A percentile compares a stretch with the other conserved stretches of the same genome.
Evolutionary conservation across 2,797 vertebrate genomes (phyloP).

Genomic region (Tadarida brasiliensis): DNA sequence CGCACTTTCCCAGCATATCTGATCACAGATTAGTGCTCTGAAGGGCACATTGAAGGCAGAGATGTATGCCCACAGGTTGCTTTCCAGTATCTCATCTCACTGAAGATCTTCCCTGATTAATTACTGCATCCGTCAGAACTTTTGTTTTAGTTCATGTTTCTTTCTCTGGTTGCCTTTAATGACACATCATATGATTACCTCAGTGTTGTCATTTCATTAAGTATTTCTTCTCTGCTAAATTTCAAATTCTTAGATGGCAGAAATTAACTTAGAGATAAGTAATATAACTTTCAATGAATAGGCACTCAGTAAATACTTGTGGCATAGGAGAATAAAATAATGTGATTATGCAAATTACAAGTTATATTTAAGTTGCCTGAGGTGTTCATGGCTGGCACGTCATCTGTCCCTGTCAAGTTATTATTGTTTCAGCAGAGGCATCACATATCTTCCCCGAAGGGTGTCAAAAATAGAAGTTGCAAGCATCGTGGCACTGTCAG

Average conservation of each 20-base stretch:
- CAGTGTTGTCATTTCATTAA: not conserved
- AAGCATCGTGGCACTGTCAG: not conserved
- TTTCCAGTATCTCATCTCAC: not conserved
- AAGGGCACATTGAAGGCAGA: not conserved
- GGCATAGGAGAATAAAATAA: not conserved
- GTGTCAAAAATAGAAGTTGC: not conserved
- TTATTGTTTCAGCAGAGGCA: not conserved
- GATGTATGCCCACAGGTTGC: no score
- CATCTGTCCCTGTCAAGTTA: not conserved
- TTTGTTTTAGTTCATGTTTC: not conserved
- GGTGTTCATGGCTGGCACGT: not conserved
- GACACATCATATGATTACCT: not conserved
- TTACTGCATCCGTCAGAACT: not conserved
- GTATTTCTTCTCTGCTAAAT: conserved; percentile 16
- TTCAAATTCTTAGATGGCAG: not conserved
- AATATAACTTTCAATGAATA: not conserved
- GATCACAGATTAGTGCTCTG: not conserved
- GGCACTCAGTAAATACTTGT: not conserved
- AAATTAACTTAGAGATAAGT: not conserved
- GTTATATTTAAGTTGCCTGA: not conserved
- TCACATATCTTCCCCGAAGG: not conserved
- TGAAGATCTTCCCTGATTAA: not conserved
- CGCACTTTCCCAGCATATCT: not conserved
- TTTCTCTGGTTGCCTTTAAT: not conserved
- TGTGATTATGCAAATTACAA: not conserved